A percentile compares a stretch with the other conserved stretches of the same genome.
phyloP scores from a whole-genome alignment of 2,113 vertebrate genomes.

The Acrocephalus kingi region DNA sequence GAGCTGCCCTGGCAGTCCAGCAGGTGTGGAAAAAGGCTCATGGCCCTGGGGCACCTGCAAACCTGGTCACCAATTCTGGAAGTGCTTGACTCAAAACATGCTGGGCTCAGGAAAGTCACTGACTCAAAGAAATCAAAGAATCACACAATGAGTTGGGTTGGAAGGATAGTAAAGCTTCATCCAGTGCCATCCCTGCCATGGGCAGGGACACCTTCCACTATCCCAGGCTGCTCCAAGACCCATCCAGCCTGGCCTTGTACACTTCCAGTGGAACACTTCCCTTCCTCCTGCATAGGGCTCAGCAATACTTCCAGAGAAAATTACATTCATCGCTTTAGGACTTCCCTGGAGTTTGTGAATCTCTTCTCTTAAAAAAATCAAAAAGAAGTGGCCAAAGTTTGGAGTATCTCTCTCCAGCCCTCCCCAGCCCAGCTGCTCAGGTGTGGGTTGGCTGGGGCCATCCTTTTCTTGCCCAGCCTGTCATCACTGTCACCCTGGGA shows the following conservation, averaged over 20 bases:
- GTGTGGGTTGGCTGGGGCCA: background rate
- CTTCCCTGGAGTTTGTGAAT: background rate
- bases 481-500: background rate
- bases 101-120: background rate
- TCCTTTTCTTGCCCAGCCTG: background rate
- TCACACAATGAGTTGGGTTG: background rate
- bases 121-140: background rate
- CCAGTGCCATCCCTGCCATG: background rate
- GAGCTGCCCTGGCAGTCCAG: background rate
- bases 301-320: background rate
- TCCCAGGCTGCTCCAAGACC: background rate
- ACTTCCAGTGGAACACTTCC: background rate
- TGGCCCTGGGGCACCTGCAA: background rate
- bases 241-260: background rate
- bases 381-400: background rate
- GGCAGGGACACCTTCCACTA: background rate
- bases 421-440: background rate
- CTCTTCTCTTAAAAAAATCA: background rate
- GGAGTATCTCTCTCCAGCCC: background rate
- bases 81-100: background rate
- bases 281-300: background rate
- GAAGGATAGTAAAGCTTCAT: background rate
- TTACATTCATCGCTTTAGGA: background rate
- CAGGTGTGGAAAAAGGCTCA: background rate
- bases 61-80: background rate